Base-by-base conservation (phyloP, 2,113 vertebrate species). In the Chascanopsetta lugubris region DNA sequence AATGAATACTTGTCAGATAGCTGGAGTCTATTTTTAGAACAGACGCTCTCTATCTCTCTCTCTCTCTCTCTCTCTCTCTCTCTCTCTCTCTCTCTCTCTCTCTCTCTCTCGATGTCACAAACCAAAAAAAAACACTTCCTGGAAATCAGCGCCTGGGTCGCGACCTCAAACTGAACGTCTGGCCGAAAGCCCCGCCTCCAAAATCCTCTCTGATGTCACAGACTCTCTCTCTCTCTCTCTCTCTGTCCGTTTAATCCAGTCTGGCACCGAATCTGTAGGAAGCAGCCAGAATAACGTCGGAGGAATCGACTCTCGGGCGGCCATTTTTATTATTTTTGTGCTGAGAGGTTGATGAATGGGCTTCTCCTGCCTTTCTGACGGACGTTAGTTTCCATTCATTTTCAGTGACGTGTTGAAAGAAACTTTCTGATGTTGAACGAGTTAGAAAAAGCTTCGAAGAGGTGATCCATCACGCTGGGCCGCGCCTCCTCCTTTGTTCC, bases 1-100 rank as follows among this genome's bases (percentile, higher is more conserved):
- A 61, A 64, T 59, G 51, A 75, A 72, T 51, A 48, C 63, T 50
- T 36, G 51, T 69, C 63, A 69, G 63, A 81, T 34, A 21, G 46
- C 69, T 24, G 18, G 42, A 38, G 15, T 40, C 45, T 57, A 57
- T 64, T 63, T 77, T 71, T 71, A 65, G 62, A 68, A 36, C 29
- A 22, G 42, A 69, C 29, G 56, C 24, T 49, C 40, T 10, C 46
- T n/a, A 2, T 5, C 29, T 8, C 21, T 34, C 21, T 43, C 38
- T 59, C 34, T 53, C 49, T 25, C 18, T 12, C 20, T 5, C 17
- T 22, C 21, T 47, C 10, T 47, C 8, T 56, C 12, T 17, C 6
- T 26, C 21, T 26, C 55, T 24, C 8, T 4, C 18, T 18, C 11
- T 22, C 20, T 21, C 7, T 36, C 18, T 8, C 1, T 38, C 20